Evolutionary conservation across 2,888 invertebrate species (phyloP).

Genomic region (Xiphydria camelus): DNA sequence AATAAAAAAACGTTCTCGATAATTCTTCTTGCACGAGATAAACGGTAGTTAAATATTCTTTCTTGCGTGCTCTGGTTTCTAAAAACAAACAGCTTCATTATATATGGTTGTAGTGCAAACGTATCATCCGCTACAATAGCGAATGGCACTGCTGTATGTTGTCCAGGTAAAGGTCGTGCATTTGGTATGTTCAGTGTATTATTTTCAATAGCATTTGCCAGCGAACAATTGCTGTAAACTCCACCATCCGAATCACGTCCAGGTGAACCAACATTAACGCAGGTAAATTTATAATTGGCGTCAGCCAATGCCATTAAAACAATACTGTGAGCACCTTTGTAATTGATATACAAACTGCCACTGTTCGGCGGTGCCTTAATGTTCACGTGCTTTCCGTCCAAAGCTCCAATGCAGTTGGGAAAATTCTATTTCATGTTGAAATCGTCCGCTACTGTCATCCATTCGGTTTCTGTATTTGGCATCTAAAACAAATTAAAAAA

Average conservation of each 20-base stretch:
- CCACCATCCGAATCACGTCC: no score
- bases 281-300: slow-evolving; percentile 32
- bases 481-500: no score
- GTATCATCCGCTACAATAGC: slow-evolving; percentile 38
- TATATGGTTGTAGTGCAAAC: slow-evolving; percentile 30
- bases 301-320: slow-evolving; percentile 35
- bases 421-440: slow-evolving; percentile 29
- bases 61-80: slow-evolving; percentile 16
- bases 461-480: slow-evolving; percentile 18
- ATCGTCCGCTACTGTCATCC: slow-evolving; percentile 14
- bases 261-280: slow-evolving; percentile 33
- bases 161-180: slow-evolving; percentile 24
- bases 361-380: slow-evolving; percentile 23
- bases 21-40: slow-evolving; percentile 15
- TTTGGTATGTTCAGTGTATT: slow-evolving; percentile 33
- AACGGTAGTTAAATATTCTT: slow-evolving; percentile 24
- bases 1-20: slow-evolving; percentile 9
- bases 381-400: slow-evolving; percentile 31
- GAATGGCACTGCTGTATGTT: slow-evolving; percentile 26
- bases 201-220: slow-evolving; percentile 2
- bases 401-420: slow-evolving; percentile 25
- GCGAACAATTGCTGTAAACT: slow-evolving; percentile 21
- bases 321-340: slow-evolving; percentile 33
- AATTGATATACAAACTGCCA: slow-evolving; percentile 35
- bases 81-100: slow-evolving; percentile 36